Base-by-base conservation (phyloP, 2,113 vertebrate species). In the Pteronura brasiliensis region DNA sequence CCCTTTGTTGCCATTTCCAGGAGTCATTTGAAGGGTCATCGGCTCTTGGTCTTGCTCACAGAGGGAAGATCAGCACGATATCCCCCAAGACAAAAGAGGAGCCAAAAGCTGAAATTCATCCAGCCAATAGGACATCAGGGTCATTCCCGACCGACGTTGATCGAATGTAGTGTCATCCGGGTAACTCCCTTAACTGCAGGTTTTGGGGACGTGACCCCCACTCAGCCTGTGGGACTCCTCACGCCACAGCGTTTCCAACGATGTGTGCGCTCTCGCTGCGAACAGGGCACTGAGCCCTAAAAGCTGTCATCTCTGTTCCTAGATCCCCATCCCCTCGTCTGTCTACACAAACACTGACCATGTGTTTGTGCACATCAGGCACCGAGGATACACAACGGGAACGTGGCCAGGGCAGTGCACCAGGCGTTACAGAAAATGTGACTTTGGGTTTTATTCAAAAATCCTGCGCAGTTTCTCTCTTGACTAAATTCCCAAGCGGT, bases 181-280 rank as follows among this genome's bases (percentile, higher is more conserved):
- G 55, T 15, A 1, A 3, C 11, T 15, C 31, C n/a, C 29, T 69
- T 69, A 44, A 77, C 67, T 69, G 67, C 57, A n/a, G 59, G 59
- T 29, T 44, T 6, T 25, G 21, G 36, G 21, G 23, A 57, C 31
- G 0, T 0, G 4, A 39, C 42, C 61, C 27, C 0, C 27, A 21
- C 15, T 27, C 21, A 49, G 27, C 59, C 31, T 12, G 31, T 3
- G 44, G 36, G 29, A 10, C 71, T 52, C 55, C 44, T 20, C 80
- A 59, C 36, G 23, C 6, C 7, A 3, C 14, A 52, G 29, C 20
- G 34, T 69, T 61, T 69, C 59, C 76, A 44, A 13, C 6, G 6
- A 17, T 0, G 34, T 2, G 23, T 25, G 31, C 39, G 9, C 31
- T 14, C 27, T 3, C 20, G 9, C 23, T 25, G 0, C 3, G 20